Evolutionary conservation across 2,113 vertebrate genomes (phyloP), one percentile per base, ranked within the genome.

Genomic region (Mus pahari): DNA sequence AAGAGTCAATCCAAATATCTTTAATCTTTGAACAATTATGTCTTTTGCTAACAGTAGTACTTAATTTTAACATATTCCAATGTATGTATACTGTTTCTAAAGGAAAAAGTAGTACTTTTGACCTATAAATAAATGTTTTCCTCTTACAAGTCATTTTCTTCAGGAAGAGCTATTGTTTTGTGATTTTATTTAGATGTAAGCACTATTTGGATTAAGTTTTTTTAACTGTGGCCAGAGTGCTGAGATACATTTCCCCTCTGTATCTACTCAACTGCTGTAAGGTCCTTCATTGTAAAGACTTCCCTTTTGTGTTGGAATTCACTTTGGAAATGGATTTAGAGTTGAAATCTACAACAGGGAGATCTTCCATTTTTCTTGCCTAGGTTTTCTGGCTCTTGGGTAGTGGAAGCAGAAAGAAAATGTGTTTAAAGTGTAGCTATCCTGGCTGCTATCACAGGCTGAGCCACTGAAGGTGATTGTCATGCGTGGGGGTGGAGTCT

Each of bases 301-400:
- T 20, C 8, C 14, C 5, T 92, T 71, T 92, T 86, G 78, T 22
- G 78, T 2, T 70, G 42, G 83, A 83, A 74, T 93, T 64, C n/a
- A 89, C 45, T 70, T 92, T 88, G 84, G 71, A 94, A 96, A 62
- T 31, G 83, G 70, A 12, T 78, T 92, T 68, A 91, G 26, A 16
- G 26, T 86, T 87, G 66, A 74, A 92, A 90, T 82, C 73, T 13
- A 28, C 28, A 62, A 12, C 42, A 83, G 74, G 58, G 33, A 53
- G 77, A 42, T 33, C 70, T 45, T 24, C 36, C 0, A 86, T 39
- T 83, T 81, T 20, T 92, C 28, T 42, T n/a, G 45, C 20, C 7
- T 33, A 86, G 22, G 3, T 42, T 94, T 93, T 83, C 87, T 93
- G 73, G 50, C 3, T 22, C 5, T 60, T 70, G 7, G 42, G 20